Base-by-base conservation (phyloP, 2,113 vertebrate genomes). In the Rissa tridactyla region DNA sequence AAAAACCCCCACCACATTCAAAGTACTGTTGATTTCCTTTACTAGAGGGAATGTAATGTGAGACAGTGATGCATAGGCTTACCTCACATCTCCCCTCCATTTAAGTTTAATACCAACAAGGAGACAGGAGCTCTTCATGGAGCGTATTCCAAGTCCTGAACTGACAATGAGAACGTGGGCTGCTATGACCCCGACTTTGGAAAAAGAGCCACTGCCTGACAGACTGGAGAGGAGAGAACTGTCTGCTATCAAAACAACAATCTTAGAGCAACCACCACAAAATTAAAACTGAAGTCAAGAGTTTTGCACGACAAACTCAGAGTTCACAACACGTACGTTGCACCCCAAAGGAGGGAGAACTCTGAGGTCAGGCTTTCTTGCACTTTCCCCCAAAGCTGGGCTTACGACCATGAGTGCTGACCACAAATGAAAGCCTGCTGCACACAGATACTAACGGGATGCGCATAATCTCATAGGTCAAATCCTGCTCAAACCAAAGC, bases 401-500 rank as follows among this genome's bases (percentile, higher is more conserved):
- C 32, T 75, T 62, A 42, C 0, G 8, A 69, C 51, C 26, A 18
- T 14, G 32, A 76, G 30, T 64, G n/a, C 32, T 89, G 61, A 76
- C 32, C 30, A 76, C 52, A 64, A 30, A n/a, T 5, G 15, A 64
- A 92, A 84, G 38, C 11, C 27, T 90, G 36, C 23, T 42, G 29
- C 61, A 76, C 27, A 47, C 4, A 86, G 40, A 73, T 38, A 88
- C 32, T 83, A 29, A 49, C 82, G 42, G 57, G 36, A 78, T 68
- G n/a, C 3, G 22, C 44, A 42, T 51, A 52, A 81, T 52, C 62
- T 57, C 78, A 71, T 29, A 78, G 60, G 81, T 70, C 52, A 96
- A 94, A 87, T 72, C 49, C 54, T 82, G 30, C 62, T 80, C 40
- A 86, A 57, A 88, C 21, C 42, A 64, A 77, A 95, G 58, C 23